Conservation (phyloP, 2,113 vertebrate genomes). For the Connochaetes taurinus region DNA sequence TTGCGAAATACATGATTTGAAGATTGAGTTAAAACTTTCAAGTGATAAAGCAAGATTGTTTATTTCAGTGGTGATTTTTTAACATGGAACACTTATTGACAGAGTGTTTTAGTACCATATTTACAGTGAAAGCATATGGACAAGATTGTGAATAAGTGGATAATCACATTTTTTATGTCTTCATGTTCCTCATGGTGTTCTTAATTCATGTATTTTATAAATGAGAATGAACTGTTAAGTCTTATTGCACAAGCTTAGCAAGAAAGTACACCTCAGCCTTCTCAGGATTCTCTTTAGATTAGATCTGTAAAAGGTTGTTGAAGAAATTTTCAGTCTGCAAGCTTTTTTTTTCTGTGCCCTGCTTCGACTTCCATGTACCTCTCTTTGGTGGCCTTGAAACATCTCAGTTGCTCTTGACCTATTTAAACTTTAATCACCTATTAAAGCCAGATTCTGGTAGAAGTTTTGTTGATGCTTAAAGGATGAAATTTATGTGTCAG, state of each 20-base stretch:
- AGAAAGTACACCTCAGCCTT: not conserved
- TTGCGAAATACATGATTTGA: not conserved
- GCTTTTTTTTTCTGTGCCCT: not conserved
- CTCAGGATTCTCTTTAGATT: not conserved
- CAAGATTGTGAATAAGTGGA: not conserved
- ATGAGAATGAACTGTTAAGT: not conserved
- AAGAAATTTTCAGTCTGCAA: not conserved
- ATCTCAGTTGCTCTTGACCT: not conserved
- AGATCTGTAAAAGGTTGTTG: not conserved
- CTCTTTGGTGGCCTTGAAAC: not conserved
- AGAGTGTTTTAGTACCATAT: not conserved
- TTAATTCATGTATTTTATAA: conserved; percentile 12
- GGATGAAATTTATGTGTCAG: not conserved
- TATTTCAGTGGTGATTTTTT: not conserved
- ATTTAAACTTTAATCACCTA: not conserved
- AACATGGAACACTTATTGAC: not conserved
- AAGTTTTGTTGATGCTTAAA: not conserved
- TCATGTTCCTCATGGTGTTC: not conserved
- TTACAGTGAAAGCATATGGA: not conserved
- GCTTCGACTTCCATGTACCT: not conserved
- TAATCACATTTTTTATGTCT: not conserved
- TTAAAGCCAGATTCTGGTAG: not conserved
- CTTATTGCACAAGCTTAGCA: not conserved
- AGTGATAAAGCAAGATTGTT: not conserved
- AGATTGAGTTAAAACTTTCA: not conserved